Percentiles rank a stretch among this genome's conserved stretches.
Conservation (phyloP, 2,113 vertebrate species). For the Neomonachus schauinslandi region DNA sequence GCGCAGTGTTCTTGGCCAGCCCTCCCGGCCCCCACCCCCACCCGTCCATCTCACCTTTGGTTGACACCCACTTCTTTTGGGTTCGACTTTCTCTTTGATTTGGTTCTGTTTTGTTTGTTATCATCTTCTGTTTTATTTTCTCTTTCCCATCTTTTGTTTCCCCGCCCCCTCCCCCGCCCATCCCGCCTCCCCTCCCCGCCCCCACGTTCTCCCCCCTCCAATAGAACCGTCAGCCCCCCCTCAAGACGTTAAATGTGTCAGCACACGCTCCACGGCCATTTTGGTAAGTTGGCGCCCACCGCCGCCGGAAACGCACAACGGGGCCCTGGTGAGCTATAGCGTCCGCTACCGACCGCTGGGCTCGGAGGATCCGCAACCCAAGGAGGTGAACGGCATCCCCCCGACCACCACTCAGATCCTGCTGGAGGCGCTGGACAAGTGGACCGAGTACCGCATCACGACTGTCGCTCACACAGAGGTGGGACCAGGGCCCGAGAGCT, state of each 20-base stretch:
- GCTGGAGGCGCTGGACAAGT: constrained; percentile 97
- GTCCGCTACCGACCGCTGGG: constrained; percentile 95
- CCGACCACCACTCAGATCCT: constrained; percentile 91
- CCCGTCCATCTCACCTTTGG: constrained; percentile 62
- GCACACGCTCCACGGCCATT: constrained; percentile 97
- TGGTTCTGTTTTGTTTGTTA: constrained; percentile 91
- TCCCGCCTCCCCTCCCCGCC: constrained; percentile 65
- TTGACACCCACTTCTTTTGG: constrained; percentile 72
- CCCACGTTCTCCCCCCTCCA: constrained; percentile 79
- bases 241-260: constrained; percentile 98
- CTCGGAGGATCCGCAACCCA: constrained; percentile 88
- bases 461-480: constrained; percentile 93
- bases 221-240: constrained; percentile 99
- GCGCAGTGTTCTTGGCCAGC: constrained; percentile 79
- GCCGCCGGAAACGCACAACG: constrained; percentile 94
- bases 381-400: constrained; percentile 91
- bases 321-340: constrained; percentile 95
- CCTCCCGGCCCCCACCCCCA: constrained; percentile 25
- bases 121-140: constrained; percentile 93
- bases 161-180: constrained; percentile 82
- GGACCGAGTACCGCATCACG: constrained; percentile 95
- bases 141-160: constrained; percentile 97
- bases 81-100: constrained; percentile 85
- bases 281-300: constrained; percentile 99
- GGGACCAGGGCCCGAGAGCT: constrained; percentile 96